Percentiles rank a stretch among this genome's conserved stretches.
Conservation (phyloP, 2,113 vertebrate genomes). For the Hepsetus odoe region DNA sequence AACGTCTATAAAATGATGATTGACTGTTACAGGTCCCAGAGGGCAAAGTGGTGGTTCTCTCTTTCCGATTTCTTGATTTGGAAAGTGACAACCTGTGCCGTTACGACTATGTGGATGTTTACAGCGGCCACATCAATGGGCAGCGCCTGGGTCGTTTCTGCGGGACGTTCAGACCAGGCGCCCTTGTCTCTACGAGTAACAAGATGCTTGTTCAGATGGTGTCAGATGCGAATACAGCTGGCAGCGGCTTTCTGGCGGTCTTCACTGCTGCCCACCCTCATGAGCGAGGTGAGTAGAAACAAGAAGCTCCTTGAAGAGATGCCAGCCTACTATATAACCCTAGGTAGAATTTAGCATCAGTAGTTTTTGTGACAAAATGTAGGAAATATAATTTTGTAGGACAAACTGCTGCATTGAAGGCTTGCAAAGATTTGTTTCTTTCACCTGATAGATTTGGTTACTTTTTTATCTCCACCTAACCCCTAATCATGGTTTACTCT, state of each 20-base stretch:
- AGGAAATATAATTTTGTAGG: too few species aligned
- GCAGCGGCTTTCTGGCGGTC: constrained; percentile 92
- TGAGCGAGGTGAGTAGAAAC: constrained; percentile 82
- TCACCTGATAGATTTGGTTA: too few species aligned
- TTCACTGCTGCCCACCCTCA: constrained; percentile 90
- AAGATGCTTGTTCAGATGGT: constrained; percentile 98
- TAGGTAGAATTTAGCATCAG: background rate
- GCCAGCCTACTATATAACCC: too few species aligned
- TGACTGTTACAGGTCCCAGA: constrained; percentile 85
- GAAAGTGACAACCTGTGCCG: constrained; percentile 93
- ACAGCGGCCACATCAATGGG: constrained; percentile 82
- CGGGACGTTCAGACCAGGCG: constrained; percentile 89
- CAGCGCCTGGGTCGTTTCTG: constrained; percentile 96
- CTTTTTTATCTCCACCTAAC: too few species aligned
- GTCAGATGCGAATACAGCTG: constrained; percentile 95
- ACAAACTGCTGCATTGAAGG: too few species aligned
- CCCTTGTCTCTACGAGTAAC: constrained; percentile 90
- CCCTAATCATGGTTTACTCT: too few species aligned
- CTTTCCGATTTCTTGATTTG: constrained; percentile 90
- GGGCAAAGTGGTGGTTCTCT: constrained; percentile 92
- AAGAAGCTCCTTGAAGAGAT: background rate
- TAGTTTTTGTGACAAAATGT: too few species aligned
- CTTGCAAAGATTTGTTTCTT: too few species aligned
- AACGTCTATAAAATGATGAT: background rate
- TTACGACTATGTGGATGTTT: constrained; percentile 95